Percentiles rank a stretch among this genome's conserved stretches.
Conservation (phyloP, 2,888 invertebrate genomes). For the Drosophila prostipennis region DNA sequence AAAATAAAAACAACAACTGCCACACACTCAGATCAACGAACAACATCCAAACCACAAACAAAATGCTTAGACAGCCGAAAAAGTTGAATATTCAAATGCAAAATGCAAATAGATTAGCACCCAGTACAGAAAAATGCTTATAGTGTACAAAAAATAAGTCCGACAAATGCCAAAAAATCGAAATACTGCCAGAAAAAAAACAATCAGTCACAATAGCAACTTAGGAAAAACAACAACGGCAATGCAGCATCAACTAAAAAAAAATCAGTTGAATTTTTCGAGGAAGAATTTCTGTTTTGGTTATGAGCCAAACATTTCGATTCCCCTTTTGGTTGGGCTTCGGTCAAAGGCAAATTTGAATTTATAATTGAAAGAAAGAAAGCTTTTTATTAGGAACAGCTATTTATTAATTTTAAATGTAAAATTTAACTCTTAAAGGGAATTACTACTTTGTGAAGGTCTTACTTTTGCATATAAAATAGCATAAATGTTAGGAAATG, state of each 20-base stretch:
- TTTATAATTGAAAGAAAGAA: background rate
- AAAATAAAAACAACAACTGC: slow-evolving; percentile 39
- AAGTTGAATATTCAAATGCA: slow-evolving; percentile 56
- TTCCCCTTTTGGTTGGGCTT: background rate
- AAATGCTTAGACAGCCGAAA: slow-evolving; percentile 57
- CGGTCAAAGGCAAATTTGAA: background rate
- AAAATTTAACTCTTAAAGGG: no score
- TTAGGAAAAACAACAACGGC: slow-evolving; percentile 1
- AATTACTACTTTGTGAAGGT: no score
- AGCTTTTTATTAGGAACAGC: background rate
- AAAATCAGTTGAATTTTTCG: slow-evolving; percentile 11
- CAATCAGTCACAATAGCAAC: slow-evolving; percentile 41
- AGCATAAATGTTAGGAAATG: no score
- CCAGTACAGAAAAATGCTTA: slow-evolving; percentile 34
- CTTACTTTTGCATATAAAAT: no score
- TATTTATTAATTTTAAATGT: no score
- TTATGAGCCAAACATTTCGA: slow-evolving; percentile 1
- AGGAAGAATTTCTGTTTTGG: slow-evolving; percentile 8
- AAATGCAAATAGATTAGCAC: slow-evolving; percentile 73
- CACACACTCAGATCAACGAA: slow-evolving; percentile 29
- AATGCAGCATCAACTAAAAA: slow-evolving; percentile 6
- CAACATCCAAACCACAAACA: slow-evolving; percentile 29
- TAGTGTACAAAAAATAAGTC: slow-evolving; percentile 17
- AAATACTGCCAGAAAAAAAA: slow-evolving; percentile 2
- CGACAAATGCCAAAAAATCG: slow-evolving; percentile 39